These are phyloP conservation scores for Plestiodon gilberti DNA, from an alignment of 2,113 vertebrate genomes.

Conservation along the genomic window DNA sequence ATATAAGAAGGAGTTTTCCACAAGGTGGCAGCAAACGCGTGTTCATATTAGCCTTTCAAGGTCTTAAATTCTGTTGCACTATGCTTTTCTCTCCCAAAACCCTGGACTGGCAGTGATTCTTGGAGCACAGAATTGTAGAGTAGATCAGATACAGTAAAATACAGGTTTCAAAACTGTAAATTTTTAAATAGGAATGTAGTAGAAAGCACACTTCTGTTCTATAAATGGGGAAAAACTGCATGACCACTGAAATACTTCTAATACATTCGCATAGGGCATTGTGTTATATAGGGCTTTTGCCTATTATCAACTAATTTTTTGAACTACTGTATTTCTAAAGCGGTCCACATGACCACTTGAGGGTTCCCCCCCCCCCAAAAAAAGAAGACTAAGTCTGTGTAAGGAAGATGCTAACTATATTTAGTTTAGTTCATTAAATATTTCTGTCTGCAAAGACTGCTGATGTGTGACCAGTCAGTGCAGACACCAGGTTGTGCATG, in stretches of 20 bases:
- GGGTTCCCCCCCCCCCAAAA: no score
- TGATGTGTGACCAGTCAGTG: background rate
- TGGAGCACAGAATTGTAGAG: background rate
- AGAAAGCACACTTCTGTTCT: background rate
- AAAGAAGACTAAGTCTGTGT: background rate
- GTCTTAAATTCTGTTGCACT: background rate
- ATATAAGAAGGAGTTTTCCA: background rate
- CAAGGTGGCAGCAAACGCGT: constrained; percentile 25
- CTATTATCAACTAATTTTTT: background rate
- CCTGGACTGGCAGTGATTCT: background rate
- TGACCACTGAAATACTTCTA: background rate
- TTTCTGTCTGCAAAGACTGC: background rate
- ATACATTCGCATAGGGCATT: background rate
- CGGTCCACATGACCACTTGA: background rate
- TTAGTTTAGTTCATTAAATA: background rate
- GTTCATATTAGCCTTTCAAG: background rate
- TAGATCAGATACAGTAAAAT: no score
- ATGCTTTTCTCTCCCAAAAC: background rate
- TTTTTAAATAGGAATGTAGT: background rate
- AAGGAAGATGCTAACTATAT: background rate
- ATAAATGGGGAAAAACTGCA: background rate
- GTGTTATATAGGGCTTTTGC: background rate
- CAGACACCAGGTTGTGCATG: no score
- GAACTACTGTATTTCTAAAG: no score
- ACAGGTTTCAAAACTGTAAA: background rate